Evolutionary conservation across 2,888 invertebrate genomes (phyloP).

Genomic region (Bellardia bayeri): DNA sequence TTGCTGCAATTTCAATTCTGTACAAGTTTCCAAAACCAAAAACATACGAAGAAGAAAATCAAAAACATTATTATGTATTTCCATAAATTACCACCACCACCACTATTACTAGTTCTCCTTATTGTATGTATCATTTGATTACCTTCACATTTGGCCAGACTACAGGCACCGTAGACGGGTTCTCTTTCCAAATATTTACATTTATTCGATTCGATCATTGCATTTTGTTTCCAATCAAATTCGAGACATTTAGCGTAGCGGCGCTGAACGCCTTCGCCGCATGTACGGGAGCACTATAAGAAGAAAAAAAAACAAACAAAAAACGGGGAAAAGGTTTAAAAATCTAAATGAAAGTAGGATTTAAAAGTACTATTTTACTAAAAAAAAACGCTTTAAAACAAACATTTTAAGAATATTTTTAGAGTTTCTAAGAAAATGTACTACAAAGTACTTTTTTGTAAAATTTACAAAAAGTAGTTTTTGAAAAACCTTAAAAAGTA

Average conservation of each 20-base stretch:
- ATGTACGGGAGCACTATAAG: conserved; percentile 85
- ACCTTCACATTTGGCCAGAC: conserved; percentile 84
- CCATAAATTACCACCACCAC: conserved; percentile 59
- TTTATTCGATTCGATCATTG: conserved; percentile 84
- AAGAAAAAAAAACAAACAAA: conserved; percentile 25
- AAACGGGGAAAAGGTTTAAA: neutral
- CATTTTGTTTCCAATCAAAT: conserved; percentile 80
- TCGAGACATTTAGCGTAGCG: conserved; percentile 86
- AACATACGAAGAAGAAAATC: conserved; percentile 71
- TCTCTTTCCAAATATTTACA: conserved; percentile 84
- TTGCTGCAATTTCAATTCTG: conserved; percentile 59
- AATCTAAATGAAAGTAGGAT: too few relatives aligned
- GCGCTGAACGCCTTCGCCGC: conserved; percentile 86
- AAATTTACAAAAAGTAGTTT: neutral
- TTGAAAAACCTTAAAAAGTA: too few relatives aligned
- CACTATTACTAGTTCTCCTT: conserved; percentile 53
- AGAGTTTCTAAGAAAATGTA: too few relatives aligned
- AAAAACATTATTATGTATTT: conserved; percentile 69
- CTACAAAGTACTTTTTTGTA: too few relatives aligned
- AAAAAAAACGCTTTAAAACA: too few relatives aligned
- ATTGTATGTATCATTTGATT: conserved; percentile 61
- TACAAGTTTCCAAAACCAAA: conserved; percentile 69
- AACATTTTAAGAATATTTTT: too few relatives aligned
- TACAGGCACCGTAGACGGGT: conserved; percentile 84
- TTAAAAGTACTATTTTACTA: too few relatives aligned